Evolutionary conservation across 2,888 invertebrate species (phyloP), one percentile per base, ranked within the genome.

Genomic region (Chirona hameri): DNA sequence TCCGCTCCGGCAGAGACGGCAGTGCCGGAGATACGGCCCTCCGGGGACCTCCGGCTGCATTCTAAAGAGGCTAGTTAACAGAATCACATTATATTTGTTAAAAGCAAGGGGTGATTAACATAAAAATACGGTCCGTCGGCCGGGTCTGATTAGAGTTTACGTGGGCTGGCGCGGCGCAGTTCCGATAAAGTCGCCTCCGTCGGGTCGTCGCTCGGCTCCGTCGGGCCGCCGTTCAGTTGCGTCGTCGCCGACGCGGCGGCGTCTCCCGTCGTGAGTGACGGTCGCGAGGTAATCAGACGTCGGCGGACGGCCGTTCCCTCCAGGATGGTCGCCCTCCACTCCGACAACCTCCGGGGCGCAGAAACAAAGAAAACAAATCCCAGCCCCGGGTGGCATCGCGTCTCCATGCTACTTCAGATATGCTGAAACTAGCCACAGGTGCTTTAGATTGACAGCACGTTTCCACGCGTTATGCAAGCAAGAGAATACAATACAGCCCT

Each of bases 21-120:
- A 21, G 3, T 39, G 29, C 24, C 39, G 46, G 39, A 39, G 76
- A 76, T 27, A 76, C 76, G 76, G 27, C 76, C 24, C 76, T 24
- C 39, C 18, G 76, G 76, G 76, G 76, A 76, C 76, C 1, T 18
- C 76, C 76, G 76, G 12, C 76, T 76, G 76, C 76, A 76, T 76
- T 46, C 76, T 76, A 76, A 76, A 76, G 76, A 76, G 76, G 18
- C 76, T 76, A 76, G 76, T 76, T 76, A 76, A 76, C 76, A 76
- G 39, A 76, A 76, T 76, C 76, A 46, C 76, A 76, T 76, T 76
- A 76, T 76, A 76, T 76, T 76, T 76, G 76, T 76, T 76, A 76
- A 76, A 76, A 76, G 76, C 76, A 76, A 52, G 18, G 52, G 55
- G 80, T 80, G 80, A 80, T 80, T 80, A 80, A 80, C 80, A 80